These are phyloP conservation scores for Vanessa tameamea DNA, from an alignment of 1,140 invertebrate species.

Conservation along the genomic window DNA sequence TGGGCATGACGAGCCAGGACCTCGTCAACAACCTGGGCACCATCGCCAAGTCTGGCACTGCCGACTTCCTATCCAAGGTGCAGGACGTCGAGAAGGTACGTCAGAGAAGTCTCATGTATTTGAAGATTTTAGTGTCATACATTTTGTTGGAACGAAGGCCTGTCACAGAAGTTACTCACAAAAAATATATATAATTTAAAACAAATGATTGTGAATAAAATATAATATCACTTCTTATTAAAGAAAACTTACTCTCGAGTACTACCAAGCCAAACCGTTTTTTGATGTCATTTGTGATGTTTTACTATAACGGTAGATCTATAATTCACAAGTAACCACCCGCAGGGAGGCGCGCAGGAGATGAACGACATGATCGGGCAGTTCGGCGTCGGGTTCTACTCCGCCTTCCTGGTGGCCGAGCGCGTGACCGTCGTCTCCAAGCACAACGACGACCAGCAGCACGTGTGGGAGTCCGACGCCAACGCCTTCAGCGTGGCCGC, in stretches of 20 bases:
- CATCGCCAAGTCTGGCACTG: slow-evolving; percentile 99
- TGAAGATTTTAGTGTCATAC: background rate
- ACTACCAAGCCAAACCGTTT: too few relatives aligned
- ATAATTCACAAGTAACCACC: background rate
- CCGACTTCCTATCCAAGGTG: slow-evolving; percentile 98
- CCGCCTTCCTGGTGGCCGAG: slow-evolving; percentile 97
- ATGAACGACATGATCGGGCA: slow-evolving; percentile 93
- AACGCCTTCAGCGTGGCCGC: slow-evolving; percentile 92
- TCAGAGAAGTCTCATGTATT: background rate
- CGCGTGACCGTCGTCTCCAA: slow-evolving; percentile 96
- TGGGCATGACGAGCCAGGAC: slow-evolving; percentile 98
- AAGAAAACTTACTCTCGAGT: too few relatives aligned
- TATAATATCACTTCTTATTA: background rate
- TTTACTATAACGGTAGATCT: background rate
- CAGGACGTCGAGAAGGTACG: slow-evolving; percentile 83
- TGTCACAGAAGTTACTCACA: too few relatives aligned
- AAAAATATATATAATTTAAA: too few relatives aligned
- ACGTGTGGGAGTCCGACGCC: slow-evolving; percentile 99
- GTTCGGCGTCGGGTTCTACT: slow-evolving; percentile 99
- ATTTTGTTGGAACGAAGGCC: too few relatives aligned
- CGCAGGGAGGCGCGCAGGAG: slow-evolving; percentile 49
- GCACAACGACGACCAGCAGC: slow-evolving; percentile 96
- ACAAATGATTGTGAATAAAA: too few relatives aligned
- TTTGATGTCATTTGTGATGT: too few relatives aligned
- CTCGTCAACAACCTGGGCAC: slow-evolving; percentile 98